Evolutionary conservation across 2,888 invertebrate genomes (phyloP), one percentile per base, ranked within the genome.

Genomic region (Lasioglossum calceatum): DNA sequence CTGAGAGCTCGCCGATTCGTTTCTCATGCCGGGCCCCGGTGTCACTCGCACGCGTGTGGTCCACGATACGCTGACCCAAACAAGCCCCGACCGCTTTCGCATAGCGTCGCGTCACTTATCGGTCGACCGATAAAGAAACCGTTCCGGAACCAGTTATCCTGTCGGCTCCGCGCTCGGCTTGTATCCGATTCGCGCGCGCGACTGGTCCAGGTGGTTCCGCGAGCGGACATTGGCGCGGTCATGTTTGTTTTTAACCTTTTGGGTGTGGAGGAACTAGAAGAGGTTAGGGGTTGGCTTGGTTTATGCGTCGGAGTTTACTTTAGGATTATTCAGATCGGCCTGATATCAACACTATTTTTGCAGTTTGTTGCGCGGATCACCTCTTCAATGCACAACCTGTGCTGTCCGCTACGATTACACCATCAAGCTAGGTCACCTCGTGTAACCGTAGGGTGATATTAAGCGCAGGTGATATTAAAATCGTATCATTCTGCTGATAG

Each of bases 41-140:
- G 42, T 75, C 71, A 44, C 39, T 54, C 72, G n/a, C 64, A 58
- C 82, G 67, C 81, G 79, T 82, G 87, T 79, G 82, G 82, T 79
- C 82, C 39, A 8, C 42, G 36, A n/a, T 44, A 44, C 73, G 47
- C 36, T 39, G 70, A 79, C 70, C 50, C n/a, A 72, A 73, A 64
- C 82, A 39, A n/a, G 61, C 16, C 42, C 42, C 71, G n/a, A 73
- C 42, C 74, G 74, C 74, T 74, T 54, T 79, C 87, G 77, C 77
- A 64, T 64, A 19, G 19, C 32, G 42, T 14, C 50, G n/a, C 54
- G 44, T 78, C 58, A 58, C 42, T 87, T 82, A 81, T 85, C 79
- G 77, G 50, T 72, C 44, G 39, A 54, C 74, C 77, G 87, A 87
- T 84, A 84, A 79, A 79, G 72, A 27, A 58, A 72, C 75, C 36